phyloP scores from a whole-genome alignment of 1,140 invertebrate genomes.

The Diachasmimorpha longicaudata region DNA sequence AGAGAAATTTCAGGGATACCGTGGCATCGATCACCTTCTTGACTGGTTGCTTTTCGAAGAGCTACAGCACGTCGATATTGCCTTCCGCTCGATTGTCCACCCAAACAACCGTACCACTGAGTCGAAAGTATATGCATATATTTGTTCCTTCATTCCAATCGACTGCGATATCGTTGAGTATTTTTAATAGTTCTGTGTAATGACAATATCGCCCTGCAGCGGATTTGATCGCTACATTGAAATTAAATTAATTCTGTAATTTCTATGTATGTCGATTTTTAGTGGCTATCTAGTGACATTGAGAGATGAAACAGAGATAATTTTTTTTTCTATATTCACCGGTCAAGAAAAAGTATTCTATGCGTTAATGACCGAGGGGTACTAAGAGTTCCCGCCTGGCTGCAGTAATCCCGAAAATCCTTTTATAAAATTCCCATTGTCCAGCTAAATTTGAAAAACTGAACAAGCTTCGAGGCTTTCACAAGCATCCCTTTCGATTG shows the following conservation, averaged over 20 bases:
- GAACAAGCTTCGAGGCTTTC: constrained; percentile 25
- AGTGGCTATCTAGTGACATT: no score
- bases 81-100: constrained; percentile 30
- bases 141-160: not conserved
- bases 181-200: constrained; percentile 8
- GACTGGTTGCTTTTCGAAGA: constrained; percentile 14
- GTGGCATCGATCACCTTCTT: constrained; percentile 28
- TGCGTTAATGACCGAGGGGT: constrained; percentile 2
- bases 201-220: not conserved
- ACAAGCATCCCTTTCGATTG: not conserved
- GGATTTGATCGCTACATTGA: not conserved
- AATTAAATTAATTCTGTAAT: not conserved
- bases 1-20: not conserved
- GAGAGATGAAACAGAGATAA: no score
- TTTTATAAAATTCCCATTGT: constrained; percentile 32
- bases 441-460: constrained; percentile 9
- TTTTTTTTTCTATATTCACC: no score
- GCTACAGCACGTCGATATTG: constrained; percentile 21
- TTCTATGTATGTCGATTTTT: no score
- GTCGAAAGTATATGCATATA: not conserved
- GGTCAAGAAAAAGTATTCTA: not conserved
- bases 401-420: constrained; percentile 35
- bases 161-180: constrained; percentile 10
- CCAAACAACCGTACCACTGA: constrained; percentile 16
- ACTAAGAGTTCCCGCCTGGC: constrained; percentile 20